Base-by-base conservation (phyloP, 2,888 invertebrate genomes). In the Noctua pronuba region DNA sequence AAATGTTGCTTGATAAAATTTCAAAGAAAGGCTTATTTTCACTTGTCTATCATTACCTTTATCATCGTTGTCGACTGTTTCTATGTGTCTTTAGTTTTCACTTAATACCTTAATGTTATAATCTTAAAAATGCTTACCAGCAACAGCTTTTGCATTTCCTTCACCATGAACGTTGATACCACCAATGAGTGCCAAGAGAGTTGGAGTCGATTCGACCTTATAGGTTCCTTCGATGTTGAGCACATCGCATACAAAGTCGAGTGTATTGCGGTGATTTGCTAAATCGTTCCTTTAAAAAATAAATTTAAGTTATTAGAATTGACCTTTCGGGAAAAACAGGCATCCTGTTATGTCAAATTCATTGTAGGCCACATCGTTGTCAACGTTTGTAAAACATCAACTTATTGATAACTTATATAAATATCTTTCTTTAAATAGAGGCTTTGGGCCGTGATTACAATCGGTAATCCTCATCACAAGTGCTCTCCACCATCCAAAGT, bases 81-180 rank as follows among this genome's bases (percentile, higher is more conserved):
- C 8, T 31, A 60, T 60, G 31, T 18, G 10, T 18, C 8, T 60
- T 60, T 60, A 60, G 4, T 35, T n/a, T 46, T 66, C 13, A 72
- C 24, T 11, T 2, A 13, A n/a, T 21, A 16, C 4, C 28, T 38
- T 24, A 55, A 58, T 66, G 28, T 46, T 21, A 55, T 38, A 2
- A 18, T 66, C 6, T 41, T 49, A 1, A 16, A 28, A 60, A 60
- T 60, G 21, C 79, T 73, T 79, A 87, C 87, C 83, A 65, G 69
- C n/a, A 11, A 16, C 65, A 3, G 80, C 0, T 13, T 46, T 24
- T 52, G 58, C 76, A 28, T 73, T 65, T 71, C 87, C 87, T 67
- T 88, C 76, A n/a, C 88, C 88, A 13, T 86, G 81, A 44, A 88
- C 2, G 28, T 86, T 28, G 35, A 88, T 80, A 52, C 73, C 76